Evolutionary conservation across 2,113 vertebrate genomes (phyloP), one percentile per base, ranked within the genome.

Genomic region (Tyto alba): DNA sequence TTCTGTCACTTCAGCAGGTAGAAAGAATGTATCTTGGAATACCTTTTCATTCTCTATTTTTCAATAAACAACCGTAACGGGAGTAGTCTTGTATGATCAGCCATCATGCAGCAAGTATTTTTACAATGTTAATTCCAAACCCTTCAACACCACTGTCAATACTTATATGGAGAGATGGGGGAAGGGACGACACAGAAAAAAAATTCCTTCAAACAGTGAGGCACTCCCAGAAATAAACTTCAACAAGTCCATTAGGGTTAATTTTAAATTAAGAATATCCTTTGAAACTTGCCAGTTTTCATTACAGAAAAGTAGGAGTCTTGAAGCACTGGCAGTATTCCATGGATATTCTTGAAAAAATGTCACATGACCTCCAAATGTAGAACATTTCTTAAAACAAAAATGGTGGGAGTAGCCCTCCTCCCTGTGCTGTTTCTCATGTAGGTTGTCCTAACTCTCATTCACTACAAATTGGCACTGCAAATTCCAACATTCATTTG

Each of bases 381-480:
- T 4, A 27, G 7, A 29, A 36, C 6, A 10, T 38, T 62, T 53
- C 23, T 81, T 85, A 59, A 82, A 80, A 38, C 5, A 72, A n/a
- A 32, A 64, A 3, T 6, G 0, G 3, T 29, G 21, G 6, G 30
- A 48, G 45, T 27, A 74, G 72, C 1, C 0, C 52, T 43, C 19
- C 41, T 43, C 22, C 9, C 8, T 55, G 6, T 47, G 19, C 11
- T 29, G 16, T 60, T 87, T 62, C n/a, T 78, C 4, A 2, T 29
- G 9, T 43, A 29, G 16, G 9, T 45, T 76, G 23, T 64, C 29
- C 52, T 50, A 75, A 27, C 13, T 32, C 23, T 66, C 34, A 67
- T 14, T 73, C 17, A 29, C 14, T 77, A 23, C 45, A 71, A 79
- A 69, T 78, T 30, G 85, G 7, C 47, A n/a, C 14, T n/a, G 11